These are phyloP conservation scores for Pteromalus puparum DNA, from an alignment of 1,140 invertebrate genomes.

Conservation along the genomic window DNA sequence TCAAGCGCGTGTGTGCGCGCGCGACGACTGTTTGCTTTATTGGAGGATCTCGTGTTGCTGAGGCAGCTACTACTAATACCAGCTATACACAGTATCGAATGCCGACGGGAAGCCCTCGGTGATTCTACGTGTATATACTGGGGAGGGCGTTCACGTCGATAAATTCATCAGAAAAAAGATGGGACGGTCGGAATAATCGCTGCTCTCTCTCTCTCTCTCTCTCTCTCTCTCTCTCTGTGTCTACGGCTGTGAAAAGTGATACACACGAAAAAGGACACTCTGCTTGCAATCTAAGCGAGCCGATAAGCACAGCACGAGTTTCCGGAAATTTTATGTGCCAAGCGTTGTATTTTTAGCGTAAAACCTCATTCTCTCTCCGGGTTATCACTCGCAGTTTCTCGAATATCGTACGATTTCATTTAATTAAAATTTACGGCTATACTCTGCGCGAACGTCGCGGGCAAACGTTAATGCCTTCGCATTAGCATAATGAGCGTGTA, in stretches of 20 bases:
- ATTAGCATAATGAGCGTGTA: neutral
- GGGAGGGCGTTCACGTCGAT: neutral
- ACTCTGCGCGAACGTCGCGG: neutral
- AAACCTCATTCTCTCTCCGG: too few species aligned
- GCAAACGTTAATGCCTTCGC: neutral
- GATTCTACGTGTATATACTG: too few species aligned
- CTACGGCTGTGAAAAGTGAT: neutral
- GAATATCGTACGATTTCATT: neutral
- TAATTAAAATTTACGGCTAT: neutral
- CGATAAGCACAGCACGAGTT: neutral
- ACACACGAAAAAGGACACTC: neutral
- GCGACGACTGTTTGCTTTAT: slow-evolving; percentile 15
- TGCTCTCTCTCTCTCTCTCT: neutral
- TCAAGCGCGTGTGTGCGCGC: too few species aligned
- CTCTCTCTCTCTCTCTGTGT: neutral
- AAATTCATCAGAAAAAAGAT: slow-evolving; percentile 11
- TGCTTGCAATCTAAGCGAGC: neutral
- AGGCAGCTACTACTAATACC: neutral
- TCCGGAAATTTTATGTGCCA: too few species aligned
- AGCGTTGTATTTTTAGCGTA: too few species aligned
- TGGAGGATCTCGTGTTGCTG: slow-evolving; percentile 10
- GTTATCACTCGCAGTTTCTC: neutral
- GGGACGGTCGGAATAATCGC: neutral
- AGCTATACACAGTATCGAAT: neutral
- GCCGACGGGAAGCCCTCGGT: neutral